Evolutionary conservation across 2,113 vertebrate genomes (phyloP).

Genomic region (Oryzias woworae): DNA sequence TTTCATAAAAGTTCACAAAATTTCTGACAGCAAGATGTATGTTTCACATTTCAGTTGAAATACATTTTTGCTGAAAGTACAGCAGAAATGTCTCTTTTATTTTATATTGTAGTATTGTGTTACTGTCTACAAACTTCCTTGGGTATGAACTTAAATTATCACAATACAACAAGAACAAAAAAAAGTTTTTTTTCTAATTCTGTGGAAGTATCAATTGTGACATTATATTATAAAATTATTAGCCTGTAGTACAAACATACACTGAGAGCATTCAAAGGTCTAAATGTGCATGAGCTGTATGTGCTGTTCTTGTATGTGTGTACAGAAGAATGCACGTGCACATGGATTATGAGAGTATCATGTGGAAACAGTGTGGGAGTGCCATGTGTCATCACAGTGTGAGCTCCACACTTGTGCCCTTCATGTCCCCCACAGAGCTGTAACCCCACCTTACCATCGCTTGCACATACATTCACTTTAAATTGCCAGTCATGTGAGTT

Average conservation of each 20-base stretch:
- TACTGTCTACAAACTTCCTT: too few relatives aligned
- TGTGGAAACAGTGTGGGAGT: slow-evolving; percentile 56
- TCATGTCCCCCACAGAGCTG: slow-evolving; percentile 47
- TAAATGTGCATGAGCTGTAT: slow-evolving; percentile 21
- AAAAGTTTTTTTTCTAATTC: too few relatives aligned
- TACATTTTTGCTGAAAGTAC: too few relatives aligned
- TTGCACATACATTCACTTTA: slow-evolving; percentile 20
- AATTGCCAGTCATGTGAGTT: slow-evolving; percentile 9
- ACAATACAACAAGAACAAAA: too few relatives aligned
- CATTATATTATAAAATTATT: too few relatives aligned
- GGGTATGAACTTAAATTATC: too few relatives aligned
- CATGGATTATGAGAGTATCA: slow-evolving; percentile 25
- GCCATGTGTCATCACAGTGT: slow-evolving; percentile 75
- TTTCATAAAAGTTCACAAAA: too few relatives aligned
- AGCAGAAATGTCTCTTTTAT: too few relatives aligned
- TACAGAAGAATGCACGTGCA: slow-evolving; percentile 3
- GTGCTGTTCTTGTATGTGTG: slow-evolving; percentile 15
- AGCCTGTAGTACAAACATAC: slow-evolving; percentile 1
- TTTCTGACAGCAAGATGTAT: too few relatives aligned
- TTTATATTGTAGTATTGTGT: too few relatives aligned
- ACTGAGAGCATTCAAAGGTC: slow-evolving; percentile 29
- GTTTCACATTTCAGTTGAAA: too few relatives aligned
- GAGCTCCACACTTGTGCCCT: slow-evolving; percentile 65
- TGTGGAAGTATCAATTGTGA: too few relatives aligned
- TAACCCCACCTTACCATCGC: slow-evolving; percentile 7